Evolutionary conservation across 1,140 invertebrate species (phyloP), one percentile per base, ranked within the genome.

Genomic region (Lepidurus apus): DNA sequence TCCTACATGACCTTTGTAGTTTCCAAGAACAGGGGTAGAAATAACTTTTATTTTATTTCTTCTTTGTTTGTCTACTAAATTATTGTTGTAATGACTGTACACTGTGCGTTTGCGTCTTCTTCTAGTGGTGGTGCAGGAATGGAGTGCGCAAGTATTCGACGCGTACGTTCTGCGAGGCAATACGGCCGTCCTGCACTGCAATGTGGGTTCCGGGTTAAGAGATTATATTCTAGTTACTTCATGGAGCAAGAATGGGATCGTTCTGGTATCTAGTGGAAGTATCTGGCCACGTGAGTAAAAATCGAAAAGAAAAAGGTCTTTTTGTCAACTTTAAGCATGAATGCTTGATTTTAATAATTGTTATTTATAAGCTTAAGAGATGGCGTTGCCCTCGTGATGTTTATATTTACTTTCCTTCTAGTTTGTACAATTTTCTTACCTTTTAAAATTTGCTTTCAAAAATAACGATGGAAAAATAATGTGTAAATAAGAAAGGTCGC

Each of bases 221-320:
- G 85, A 87, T 43, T 87, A 87, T 80, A 84, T 88, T 21, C 84
- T 84, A 42, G 86, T 89, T 5, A 85, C 85, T 0, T 83, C 85
- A 2, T 89, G 88, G 88, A 82, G 65, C 77, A 76, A 65, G 42
- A 74, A 74, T 13, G 78, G 75, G 75, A 53, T 74, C 43, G 21
- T 74, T 74, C 13, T 43, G 13, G 74, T 74, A 43, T 44, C 78
- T 26, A 24, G 45, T 44, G 43, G 73, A 21, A 34, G 42, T 21
- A 26, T 44, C 8, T 43, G 78, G 42, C 45, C 73, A 43, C 26
- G 77, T 53, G 6, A 42, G 53, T 73, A 24, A n/a, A 43, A 11
- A 5, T 17, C 43, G 1, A 21, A n/a, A 77, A 42, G 10, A 5
- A 7, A 44, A 43, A 34, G 21, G 13, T 10, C n/a, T 74, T 77